Base-by-base conservation (phyloP, 92 coral and sea anemone species). In the Paragorgia papillata region DNA sequence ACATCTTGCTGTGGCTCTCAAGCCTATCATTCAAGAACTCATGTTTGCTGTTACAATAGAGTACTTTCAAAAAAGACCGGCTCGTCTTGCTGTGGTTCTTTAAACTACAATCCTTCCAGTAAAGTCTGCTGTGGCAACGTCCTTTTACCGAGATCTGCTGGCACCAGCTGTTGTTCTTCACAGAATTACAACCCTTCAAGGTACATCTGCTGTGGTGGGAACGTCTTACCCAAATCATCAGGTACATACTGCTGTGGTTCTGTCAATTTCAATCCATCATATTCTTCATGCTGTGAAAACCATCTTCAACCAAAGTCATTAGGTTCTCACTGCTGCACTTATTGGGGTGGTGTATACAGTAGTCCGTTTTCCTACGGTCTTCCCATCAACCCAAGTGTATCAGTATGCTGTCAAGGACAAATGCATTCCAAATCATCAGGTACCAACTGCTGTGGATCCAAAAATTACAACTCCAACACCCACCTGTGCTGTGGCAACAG, bases 1-100 rank as follows among this genome's bases (percentile, higher is more conserved):
- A 69, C 76, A 25, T 21, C 37, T 49, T 69, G 76, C 33, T 69
- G 76, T 69, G 76, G 76, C 2, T 69, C 76, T 9, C 41, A 24
- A 1, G 46, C 43, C 32, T 69, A 69, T 46, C 25, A 69, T 27
- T 27, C 76, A 24, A 39, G 56, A 7, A 69, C 20, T 2, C 31
- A 46, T 7, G 51, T 69, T 27, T 69, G 76, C 76, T 69, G 76
- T 33, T 22, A 35, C 18, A 69, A 69, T 43, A 33, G 43, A 6
- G 22, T 69, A 54, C 31, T 54, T 18, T 39, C 51, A 54, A 69
- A 46, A 32, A 43, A 58, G 26, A 46, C 58, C 26, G 76, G 76
- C 26, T 3, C 76, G n/a, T 17, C 21, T 51, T 51, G 58, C 58
- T 51, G 58, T 51, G 58, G 58, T 17, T 65, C 51, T 37, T 4